Base-by-base conservation (phyloP, 2,888 invertebrate genomes). In the Dryococelus australis region DNA sequence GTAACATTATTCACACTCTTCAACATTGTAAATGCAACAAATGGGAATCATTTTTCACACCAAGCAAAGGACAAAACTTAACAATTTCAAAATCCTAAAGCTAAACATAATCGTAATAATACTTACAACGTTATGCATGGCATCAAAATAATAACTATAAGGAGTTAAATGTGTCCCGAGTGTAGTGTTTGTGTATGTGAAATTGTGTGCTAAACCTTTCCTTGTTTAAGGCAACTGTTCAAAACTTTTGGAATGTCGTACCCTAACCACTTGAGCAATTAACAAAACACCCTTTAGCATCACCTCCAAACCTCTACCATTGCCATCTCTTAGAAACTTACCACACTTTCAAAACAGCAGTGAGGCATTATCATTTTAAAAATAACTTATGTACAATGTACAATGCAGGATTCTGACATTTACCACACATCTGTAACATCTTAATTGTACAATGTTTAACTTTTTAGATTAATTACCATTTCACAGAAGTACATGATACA, bases 21-120 rank as follows among this genome's bases (percentile, higher is more conserved):
- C 88, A 88, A 89, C 88, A 87, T 89, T 86, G 88, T 88, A 89
- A 89, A 89, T 89, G 89, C 89, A 89, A 89, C 89, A 88, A 88
- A 89, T 87, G 87, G 88, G 89, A 86, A 87, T 87, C 51, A 79
- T 86, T 81, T 85, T 85, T 88, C 88, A 89, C 88, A 89, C 87
- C 88, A 89, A 89, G 89, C 89, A 88, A 87, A 88, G 87, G 78
- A 87, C 86, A 86, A 86, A 86, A 88, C 86, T 86, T 88, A 83
- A 35, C 43, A 83, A 83, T 26, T 35, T 35, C 83, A 83, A 79
- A 79, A 83, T 28, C 35, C 79, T 65, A 43, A 83, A n/a, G 43
- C 43, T 83, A 83, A 79, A 35, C 28, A 28, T 83, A 83, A 83
- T 28, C 16, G 24, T 83, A 83, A 83, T 83, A 83, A 28, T 83